Evolutionary conservation across 2,888 invertebrate genomes (phyloP), one percentile per base, ranked within the genome.

Genomic region (Tryphoninae sp.): DNA sequence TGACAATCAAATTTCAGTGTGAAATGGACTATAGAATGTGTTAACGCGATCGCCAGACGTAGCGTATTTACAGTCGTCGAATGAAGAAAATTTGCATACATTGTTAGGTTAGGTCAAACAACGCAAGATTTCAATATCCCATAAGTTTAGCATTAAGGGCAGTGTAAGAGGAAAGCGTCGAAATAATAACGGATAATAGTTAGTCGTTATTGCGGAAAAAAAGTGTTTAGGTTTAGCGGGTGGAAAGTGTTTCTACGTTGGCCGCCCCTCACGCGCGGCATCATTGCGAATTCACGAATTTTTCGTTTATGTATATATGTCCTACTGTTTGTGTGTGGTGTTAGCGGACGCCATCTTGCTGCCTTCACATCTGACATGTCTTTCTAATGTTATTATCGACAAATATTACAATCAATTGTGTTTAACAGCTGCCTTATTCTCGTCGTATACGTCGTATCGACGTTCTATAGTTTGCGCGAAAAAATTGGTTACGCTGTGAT

Each of bases 351-450:
- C 90, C 90, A 90, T 90, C 89, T 90, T 90, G 89, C 88, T 89
- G 87, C 86, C 85, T 86, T 87, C 84, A 87, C 87, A 89, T 87
- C 88, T 89, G 88, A 90, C 89, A 89, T 90, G 88, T 89, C 90
- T 89, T 87, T 90, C 88, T 90, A 89, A 90, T 90, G 90, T 90
- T 90, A 89, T 90, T 90, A 90, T 89, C 90, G 88, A 89, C 86
- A 86, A 87, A 87, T 86, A 84, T 81, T 74, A 61, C 73, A 55
- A 82, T 68, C 68, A 84, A 81, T 80, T 82, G 79, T 49, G 78
- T 78, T 78, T 59, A 62, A 82, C 78, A 79, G 78, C 79, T 69
- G 73, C 72, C 74, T 77, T 78, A 67, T 68, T 68, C 72, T 62
- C 58, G 45, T 64, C 42, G 55, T 64, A 40, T 3, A 61, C 26